These are phyloP conservation scores for Sesia bembeciformis DNA, from an alignment of 2,888 invertebrate genomes.

Conservation along the genomic window DNA sequence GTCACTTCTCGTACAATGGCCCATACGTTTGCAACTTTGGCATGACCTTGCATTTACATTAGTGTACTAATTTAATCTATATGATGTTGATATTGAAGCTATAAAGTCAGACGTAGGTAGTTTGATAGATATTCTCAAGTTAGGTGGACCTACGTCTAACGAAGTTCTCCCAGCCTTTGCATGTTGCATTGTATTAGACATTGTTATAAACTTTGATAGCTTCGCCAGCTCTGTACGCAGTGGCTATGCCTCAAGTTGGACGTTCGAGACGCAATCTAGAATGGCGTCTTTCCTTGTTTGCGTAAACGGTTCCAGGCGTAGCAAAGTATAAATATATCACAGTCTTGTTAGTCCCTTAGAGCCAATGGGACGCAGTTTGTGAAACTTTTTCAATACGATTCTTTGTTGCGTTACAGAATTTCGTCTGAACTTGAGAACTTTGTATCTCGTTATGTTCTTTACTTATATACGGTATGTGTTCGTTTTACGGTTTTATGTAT, in stretches of 20 bases:
- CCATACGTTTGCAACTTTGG: not conserved
- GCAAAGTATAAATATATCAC: not conserved
- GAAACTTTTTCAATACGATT: not conserved
- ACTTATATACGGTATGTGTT: no score
- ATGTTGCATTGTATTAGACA: constrained; percentile 44
- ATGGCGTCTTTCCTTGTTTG: constrained; percentile 2
- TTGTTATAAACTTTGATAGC: constrained; percentile 54
- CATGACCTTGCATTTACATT: not conserved
- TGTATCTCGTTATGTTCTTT: no score
- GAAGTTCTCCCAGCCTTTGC: constrained; percentile 31
- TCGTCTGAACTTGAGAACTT: no score
- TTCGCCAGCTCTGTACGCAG: constrained; percentile 34
- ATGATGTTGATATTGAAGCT: not conserved
- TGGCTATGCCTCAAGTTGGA: constrained; percentile 22
- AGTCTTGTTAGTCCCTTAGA: not conserved
- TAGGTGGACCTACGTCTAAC: constrained; percentile 12
- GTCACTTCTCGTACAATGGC: no score
- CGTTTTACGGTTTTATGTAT: no score
- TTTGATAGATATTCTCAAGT: not conserved
- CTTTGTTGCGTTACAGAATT: no score
- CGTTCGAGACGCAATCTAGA: constrained; percentile 28
- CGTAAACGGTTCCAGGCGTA: not conserved
- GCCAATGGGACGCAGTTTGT: not conserved
- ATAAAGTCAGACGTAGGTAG: no score
- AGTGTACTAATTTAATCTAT: not conserved